Evolutionary conservation across 2,113 vertebrate genomes (phyloP), one percentile per base, ranked within the genome.

Genomic region (Raphicerus campestris): DNA sequence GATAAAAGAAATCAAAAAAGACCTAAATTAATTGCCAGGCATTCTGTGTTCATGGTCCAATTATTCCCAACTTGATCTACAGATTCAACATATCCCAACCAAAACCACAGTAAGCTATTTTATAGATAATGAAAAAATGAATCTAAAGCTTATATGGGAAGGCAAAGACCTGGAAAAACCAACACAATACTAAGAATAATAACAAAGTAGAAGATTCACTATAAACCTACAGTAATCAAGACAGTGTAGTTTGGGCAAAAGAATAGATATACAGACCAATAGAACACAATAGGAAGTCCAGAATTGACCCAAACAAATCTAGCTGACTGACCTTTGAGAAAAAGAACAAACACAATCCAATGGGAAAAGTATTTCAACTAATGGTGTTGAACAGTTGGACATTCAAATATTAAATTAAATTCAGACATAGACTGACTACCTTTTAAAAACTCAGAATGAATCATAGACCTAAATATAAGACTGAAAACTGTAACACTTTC

Each of bases 401-500:
- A 24, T 56, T n/a, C 11, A 32, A 13, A 88, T 13, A 58, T 26
- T 75, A 75, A 30, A 35, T 32, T 10, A 35, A 87, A 80, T 82
- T 11, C 51, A 73, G 15, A 61, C 32, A 61, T 42, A 91, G 66
- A 32, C 10, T 51, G 85, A 66, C 8, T 0, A 49, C 10, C 24
- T 85, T 49, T 89, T 17, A 89, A 53, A 89, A 96, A 81, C 70
- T 94, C 77, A 61, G 89, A 94, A 70, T 89, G 45, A 4, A 92
- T 92, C 80, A 70, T 7, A 90, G 47, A 78, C 75, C 30, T 87
- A 87, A 75, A 75, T 63, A 63, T 51, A 84, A 80, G 78, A 39
- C 20, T 45, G 63, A 84, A 84, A 77, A 73, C 17, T n/a, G 60
- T 56, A 60, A 95, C 89, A 78, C 30, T 24, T 91, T 35, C 47